Evolutionary conservation across 2,797 vertebrate genomes (phyloP), one percentile per base, ranked within the genome.

Genomic region (Mionectes olivaceus): DNA sequence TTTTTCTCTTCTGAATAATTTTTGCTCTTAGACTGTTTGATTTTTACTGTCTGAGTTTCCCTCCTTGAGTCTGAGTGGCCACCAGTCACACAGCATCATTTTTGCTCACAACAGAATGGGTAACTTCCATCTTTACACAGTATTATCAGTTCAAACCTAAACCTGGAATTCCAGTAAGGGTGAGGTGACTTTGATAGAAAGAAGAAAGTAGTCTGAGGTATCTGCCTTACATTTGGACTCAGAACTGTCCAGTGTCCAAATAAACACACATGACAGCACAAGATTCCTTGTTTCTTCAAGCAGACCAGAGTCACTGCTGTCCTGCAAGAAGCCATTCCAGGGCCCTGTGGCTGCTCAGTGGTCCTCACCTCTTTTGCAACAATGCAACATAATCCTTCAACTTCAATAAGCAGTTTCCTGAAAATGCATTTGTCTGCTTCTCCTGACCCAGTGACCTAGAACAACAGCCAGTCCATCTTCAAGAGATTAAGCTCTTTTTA

Each of bases 401-500:
- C 32, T 68, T 56, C 71, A 87, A 46, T 60, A 61, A 77, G 41
- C n/a, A 74, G 56, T 56, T 87, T 74, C 52, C 60, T 56, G 59
- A 79, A 87, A 75, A 49, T 10, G 37, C 68, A 43, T n/a, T 27
- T 64, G 27, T 41, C 63, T 78, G 50, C 73, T 88, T 74, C 83
- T 91, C 85, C 61, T 57, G 56, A 35, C 30, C 41, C 2, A 0
- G 24, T 41, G 79, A 94, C 74, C 63, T 68, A 68, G 49, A 87
- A 43, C 49, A 87, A 65, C 41, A 79, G 60, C 30, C 60, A 82
- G 70, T 28, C 67, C 90, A 92, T 93, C 92, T 95, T 95, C 88
- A 89, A 94, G 77, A 95, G 28, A 95, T 94, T 84, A 90, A 89
- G 52, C 27, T 53, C 50, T 71, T 88, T 78, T 75, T 70, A 87